Base-by-base conservation (phyloP, 2,797 vertebrate genomes). In the Hydrophis major region DNA sequence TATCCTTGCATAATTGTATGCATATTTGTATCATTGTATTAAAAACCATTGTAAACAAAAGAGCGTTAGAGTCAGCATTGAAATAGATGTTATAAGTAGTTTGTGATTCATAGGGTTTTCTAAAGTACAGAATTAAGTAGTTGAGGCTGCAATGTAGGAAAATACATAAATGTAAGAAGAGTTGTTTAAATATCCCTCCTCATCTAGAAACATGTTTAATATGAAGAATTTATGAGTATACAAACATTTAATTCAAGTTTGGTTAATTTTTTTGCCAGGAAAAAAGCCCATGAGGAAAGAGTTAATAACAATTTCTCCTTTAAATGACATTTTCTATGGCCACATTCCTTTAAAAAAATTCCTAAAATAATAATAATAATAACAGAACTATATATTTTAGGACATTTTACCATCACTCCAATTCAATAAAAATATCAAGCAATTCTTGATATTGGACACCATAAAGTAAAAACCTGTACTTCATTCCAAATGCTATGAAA, bases 401-500 rank as follows among this genome's bases (percentile, higher is more conserved):
- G 32, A 63, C 74, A 20, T 63, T 55, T 50, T 63, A 14, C 32
- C 13, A 55, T 83, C 7, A 90, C 86, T 92, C 90, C 93, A 93
- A 74, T 78, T 87, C 55, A 86, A 6, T 32, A 94, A 88, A 83
- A 93, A 93, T 63, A 28, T 90, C 89, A 90, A 27, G 32, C 90
- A 94, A 88, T 66, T 93, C 56, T 94, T 61, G 27, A 27, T 93
- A 74, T 93, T 42, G 47, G n/a, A 37, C 55, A 91, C 57, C 56
- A 5, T 27, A 14, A 86, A 53, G 42, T 78, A 12, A 69, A 63
- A 60, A 22, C 83, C 93, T 94, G 93, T 92, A 93, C 96, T 94
- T 93, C 92, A 96, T 95, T 93, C 59, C 95, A 94, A 74, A 89
- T 61, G 88, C 93, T 94, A 94, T 95, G 93, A 47, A 20, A 93